phyloP scores from a whole-genome alignment of 2,888 invertebrate genomes.

The Drosophila flavopinicola region DNA sequence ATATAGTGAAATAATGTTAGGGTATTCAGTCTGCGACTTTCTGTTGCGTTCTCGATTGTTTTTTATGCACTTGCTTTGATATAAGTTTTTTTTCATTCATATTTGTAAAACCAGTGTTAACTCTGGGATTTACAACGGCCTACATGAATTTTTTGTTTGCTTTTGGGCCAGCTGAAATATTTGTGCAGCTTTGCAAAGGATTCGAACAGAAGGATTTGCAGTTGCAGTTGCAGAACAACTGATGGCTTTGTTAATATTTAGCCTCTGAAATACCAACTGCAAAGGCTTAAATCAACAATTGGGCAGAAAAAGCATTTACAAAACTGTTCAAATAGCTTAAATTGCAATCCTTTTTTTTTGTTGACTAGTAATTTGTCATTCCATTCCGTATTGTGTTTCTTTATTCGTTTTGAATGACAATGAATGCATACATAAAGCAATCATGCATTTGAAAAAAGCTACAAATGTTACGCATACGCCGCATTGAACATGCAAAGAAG shows the following conservation, averaged over 20 bases:
- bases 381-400: not conserved
- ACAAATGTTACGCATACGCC: conserved; percentile 37
- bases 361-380: not conserved
- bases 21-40: not conserved
- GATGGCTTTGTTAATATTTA: conserved; percentile 1
- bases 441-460: not conserved
- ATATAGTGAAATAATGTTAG: not conserved
- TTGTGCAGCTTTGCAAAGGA: conserved; percentile 6
- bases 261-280: not conserved
- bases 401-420: too few species aligned
- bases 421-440: too few species aligned
- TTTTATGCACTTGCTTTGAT: conserved; percentile 1
- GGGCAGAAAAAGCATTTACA: conserved; percentile 3
- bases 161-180: conserved; percentile 10
- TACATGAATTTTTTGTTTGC: conserved; percentile 13
- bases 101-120: conserved; percentile 33
- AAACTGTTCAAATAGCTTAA: not conserved
- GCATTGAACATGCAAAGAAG: conserved; percentile 7
- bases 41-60: not conserved
- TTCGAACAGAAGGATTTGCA: conserved; percentile 7
- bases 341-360: not conserved
- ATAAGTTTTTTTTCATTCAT: conserved; percentile 1
- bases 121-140: conserved; percentile 25
- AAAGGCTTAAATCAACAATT: conserved; percentile 14
- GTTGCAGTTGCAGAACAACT: conserved; percentile 10